These are phyloP conservation scores for Calycopis cecrops DNA, from an alignment of 1,140 invertebrate species.

Conservation along the genomic window DNA sequence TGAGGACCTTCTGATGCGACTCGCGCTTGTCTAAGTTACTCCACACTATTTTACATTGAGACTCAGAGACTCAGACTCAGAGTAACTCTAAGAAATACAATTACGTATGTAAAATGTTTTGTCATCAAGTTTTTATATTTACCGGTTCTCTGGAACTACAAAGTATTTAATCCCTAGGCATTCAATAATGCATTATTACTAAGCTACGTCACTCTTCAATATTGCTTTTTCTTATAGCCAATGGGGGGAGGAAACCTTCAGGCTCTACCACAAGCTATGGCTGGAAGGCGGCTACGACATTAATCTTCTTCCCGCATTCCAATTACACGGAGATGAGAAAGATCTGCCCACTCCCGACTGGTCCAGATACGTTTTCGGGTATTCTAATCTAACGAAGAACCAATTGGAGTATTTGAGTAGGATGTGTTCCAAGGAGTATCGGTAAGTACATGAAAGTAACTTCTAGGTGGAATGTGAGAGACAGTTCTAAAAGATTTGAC, in stretches of 20 bases:
- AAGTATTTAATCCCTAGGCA: too few relatives aligned
- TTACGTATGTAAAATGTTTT: too few relatives aligned
- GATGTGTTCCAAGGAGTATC: constrained; percentile 67
- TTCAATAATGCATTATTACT: too few relatives aligned
- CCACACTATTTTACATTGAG: too few relatives aligned
- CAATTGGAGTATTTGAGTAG: constrained; percentile 72
- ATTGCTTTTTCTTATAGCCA: constrained; percentile 55
- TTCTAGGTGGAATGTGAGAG: background rate
- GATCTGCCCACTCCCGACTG: constrained; percentile 64
- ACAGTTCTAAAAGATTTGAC: too few relatives aligned
- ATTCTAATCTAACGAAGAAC: constrained; percentile 56
- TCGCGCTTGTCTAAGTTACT: too few relatives aligned
- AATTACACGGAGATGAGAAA: constrained; percentile 64
- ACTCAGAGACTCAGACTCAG: too few relatives aligned
- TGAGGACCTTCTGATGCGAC: too few relatives aligned
- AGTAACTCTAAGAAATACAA: too few relatives aligned
- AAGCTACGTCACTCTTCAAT: background rate
- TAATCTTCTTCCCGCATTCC: constrained; percentile 76
- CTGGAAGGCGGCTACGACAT: constrained; percentile 75
- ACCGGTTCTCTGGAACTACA: too few relatives aligned
- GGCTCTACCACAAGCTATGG: constrained; percentile 79
- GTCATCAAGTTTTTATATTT: too few relatives aligned
- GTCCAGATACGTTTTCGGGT: constrained; percentile 77
- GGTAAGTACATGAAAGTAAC: constrained; percentile 49
- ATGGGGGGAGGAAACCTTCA: constrained; percentile 79